These are phyloP conservation scores for Leptarthrus brevirostris DNA, from an alignment of 2,888 invertebrate genomes.

Conservation along the genomic window DNA sequence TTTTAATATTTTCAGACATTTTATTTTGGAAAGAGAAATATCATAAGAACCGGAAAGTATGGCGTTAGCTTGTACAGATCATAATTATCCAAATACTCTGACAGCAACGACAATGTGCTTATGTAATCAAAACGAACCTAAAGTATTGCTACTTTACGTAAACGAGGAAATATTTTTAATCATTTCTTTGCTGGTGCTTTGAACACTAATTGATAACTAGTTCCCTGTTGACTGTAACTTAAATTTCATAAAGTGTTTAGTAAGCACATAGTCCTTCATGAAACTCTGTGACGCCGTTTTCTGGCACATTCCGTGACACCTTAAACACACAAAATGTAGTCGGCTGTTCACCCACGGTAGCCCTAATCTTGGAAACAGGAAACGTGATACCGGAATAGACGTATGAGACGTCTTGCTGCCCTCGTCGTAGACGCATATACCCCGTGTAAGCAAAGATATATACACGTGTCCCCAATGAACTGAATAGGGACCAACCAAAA, in stretches of 20 bases:
- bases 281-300: background rate
- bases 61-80: no score
- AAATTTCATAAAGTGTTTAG: slow-evolving; percentile 10
- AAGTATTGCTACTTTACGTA: no score
- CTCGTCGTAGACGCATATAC: slow-evolving; percentile 17
- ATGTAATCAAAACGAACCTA: no score
- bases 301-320: slow-evolving; percentile 19
- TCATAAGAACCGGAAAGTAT: no score
- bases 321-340: background rate
- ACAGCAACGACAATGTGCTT: no score
- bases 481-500: slow-evolving; percentile 52
- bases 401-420: slow-evolving; percentile 8
- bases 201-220: no score
- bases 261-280: background rate
- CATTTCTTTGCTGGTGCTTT: no score
- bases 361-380: background rate
- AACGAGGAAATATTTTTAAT: no score
- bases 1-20: no score
- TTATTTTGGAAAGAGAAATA: no score
- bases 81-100: no score
- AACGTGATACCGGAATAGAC: slow-evolving; percentile 23
- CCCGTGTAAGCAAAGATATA: background rate
- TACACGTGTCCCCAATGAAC: slow-evolving; percentile 52
- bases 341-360: background rate
- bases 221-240: slow-evolving; percentile 7